A percentile compares a stretch with the other conserved stretches of the same genome.
phyloP scores from a whole-genome alignment of 1,140 invertebrate genomes.

The Anastrepha ludens region DNA sequence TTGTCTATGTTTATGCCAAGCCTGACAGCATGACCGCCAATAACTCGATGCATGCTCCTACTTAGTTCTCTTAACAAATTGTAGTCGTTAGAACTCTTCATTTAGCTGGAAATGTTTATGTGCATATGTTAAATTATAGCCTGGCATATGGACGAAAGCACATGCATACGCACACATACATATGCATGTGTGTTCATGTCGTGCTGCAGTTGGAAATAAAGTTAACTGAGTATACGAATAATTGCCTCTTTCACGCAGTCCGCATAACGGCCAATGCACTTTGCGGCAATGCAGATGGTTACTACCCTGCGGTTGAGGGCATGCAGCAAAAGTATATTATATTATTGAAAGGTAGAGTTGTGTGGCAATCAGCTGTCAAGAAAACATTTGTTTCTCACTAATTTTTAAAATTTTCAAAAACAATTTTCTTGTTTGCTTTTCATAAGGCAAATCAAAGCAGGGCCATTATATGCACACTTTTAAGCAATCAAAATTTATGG shows the following conservation, averaged over 20 bases:
- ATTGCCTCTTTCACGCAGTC: neutral
- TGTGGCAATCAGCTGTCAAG: too few relatives aligned
- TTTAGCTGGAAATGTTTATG: neutral
- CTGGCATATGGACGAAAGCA: neutral
- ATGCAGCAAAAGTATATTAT: too few relatives aligned
- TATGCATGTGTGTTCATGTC: neutral
- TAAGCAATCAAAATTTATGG: slow-evolving; percentile 13
- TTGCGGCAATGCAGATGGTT: neutral
- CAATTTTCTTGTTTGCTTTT: too few relatives aligned
- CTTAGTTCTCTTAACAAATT: neutral
- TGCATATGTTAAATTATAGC: neutral
- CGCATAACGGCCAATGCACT: neutral
- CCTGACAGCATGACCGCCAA: slow-evolving; percentile 12
- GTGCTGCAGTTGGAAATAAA: neutral
- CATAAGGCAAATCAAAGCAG: neutral
- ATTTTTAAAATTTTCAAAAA: too few relatives aligned
- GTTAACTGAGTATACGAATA: neutral
- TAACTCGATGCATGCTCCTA: neutral
- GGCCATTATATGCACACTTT: neutral
- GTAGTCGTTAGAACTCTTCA: neutral
- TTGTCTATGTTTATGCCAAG: neutral
- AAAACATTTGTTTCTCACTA: too few relatives aligned
- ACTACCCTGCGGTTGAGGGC: too few relatives aligned
- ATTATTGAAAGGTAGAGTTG: too few relatives aligned
- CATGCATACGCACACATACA: neutral